Evolutionary conservation across 2,888 invertebrate genomes (phyloP).

Genomic region (Tachina grossa): DNA sequence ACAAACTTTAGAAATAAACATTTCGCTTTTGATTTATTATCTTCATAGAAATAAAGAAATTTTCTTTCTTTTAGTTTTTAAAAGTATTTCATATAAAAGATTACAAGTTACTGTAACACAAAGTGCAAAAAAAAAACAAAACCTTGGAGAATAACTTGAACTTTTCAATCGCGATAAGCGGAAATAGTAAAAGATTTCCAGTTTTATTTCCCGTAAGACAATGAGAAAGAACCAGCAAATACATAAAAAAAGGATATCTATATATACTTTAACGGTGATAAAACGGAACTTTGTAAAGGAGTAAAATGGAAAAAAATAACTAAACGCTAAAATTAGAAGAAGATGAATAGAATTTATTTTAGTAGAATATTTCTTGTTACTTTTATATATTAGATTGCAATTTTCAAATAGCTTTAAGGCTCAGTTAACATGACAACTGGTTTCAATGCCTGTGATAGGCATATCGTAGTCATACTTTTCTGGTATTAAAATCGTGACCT

Average conservation of each 20-base stretch:
- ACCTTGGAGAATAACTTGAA: conserved; percentile 78
- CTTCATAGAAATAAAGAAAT: no score
- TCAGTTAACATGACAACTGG: conserved; percentile 83
- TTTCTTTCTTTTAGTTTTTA: not conserved
- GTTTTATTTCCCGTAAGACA: conserved; percentile 75
- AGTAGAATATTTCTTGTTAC: not conserved
- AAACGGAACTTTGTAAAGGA: conserved; percentile 4
- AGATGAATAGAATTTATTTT: not conserved
- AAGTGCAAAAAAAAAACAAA: conserved; percentile 17
- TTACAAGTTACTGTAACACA: conserved; percentile 17
- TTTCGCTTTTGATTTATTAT: no score
- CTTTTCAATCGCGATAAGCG: conserved; percentile 80
- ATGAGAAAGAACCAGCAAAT: conserved; percentile 11
- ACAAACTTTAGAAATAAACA: no score
- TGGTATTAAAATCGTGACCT: not conserved
- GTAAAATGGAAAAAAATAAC: not conserved
- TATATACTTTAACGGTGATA: not conserved
- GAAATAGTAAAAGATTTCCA: conserved; percentile 79
- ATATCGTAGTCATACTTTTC: conserved; percentile 37
- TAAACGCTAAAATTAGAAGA: conserved; percentile 27
- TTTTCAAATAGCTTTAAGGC: conserved; percentile 82
- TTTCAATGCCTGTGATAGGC: conserved; percentile 82
- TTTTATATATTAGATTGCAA: conserved; percentile 48
- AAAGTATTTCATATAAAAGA: conserved; percentile 18
- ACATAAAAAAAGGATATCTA: conserved; percentile 32